Evolutionary conservation across 2,888 invertebrate species (phyloP).

Genomic region (Meghimatium bilineatum): DNA sequence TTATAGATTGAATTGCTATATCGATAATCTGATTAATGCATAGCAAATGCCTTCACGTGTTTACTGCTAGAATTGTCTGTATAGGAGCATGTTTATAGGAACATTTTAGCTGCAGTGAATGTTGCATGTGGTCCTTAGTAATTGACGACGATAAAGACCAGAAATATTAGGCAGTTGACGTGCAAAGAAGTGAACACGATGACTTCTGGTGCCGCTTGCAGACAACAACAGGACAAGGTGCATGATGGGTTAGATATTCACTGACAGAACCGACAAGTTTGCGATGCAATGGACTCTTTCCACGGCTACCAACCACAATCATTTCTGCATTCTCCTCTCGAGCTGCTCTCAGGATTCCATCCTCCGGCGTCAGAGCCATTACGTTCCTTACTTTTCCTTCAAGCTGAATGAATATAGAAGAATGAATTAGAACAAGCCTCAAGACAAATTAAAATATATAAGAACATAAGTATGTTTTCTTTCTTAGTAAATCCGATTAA

Average conservation of each 20-base stretch:
- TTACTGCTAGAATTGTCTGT: too few species aligned
- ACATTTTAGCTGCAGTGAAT: neutral
- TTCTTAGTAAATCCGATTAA: too few species aligned
- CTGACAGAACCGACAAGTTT: slow-evolving; percentile 51
- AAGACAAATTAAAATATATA: neutral
- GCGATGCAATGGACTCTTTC: slow-evolving; percentile 39
- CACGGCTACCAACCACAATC: slow-evolving; percentile 47
- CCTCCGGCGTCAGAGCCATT: slow-evolving; percentile 48
- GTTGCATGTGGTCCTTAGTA: neutral
- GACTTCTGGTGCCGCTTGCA: slow-evolving; percentile 33
- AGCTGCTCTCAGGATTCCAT: slow-evolving; percentile 47
- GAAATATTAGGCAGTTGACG: neutral
- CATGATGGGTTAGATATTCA: slow-evolving; percentile 51
- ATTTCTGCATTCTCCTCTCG: slow-evolving; percentile 45
- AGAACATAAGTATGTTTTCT: too few species aligned
- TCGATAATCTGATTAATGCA: too few species aligned
- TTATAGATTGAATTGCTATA: too few species aligned
- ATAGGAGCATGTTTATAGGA: neutral
- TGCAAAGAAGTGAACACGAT: neutral
- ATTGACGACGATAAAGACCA: neutral
- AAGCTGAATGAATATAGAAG: slow-evolving; percentile 21
- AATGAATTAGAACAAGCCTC: neutral
- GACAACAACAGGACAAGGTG: slow-evolving; percentile 48
- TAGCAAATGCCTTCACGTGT: too few species aligned
- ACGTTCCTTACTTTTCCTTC: slow-evolving; percentile 49